These are phyloP conservation scores for Porites divaricata DNA, from an alignment of 92 coral and sea anemone species.

Conservation along the genomic window DNA sequence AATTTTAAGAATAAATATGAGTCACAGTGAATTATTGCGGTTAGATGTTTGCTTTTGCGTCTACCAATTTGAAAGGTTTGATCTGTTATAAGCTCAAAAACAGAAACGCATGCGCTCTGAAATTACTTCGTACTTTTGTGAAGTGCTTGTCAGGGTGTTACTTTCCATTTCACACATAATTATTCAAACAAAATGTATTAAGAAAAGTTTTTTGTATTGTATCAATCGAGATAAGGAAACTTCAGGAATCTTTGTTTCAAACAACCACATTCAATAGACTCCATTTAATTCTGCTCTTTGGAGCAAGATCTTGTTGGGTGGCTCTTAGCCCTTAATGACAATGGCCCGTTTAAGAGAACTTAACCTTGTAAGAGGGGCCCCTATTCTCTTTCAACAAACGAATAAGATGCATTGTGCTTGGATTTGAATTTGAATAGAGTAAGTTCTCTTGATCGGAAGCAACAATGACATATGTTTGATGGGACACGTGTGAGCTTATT, in stretches of 20 bases:
- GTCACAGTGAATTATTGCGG: conserved; percentile 17
- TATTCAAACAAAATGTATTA: conserved; percentile 37
- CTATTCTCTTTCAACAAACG: conserved; percentile 61
- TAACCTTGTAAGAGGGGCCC: conserved; percentile 51
- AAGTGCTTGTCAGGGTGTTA: background rate
- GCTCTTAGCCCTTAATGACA: background rate
- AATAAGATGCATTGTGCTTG: conserved; percentile 73
- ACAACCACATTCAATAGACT: conserved; percentile 21
- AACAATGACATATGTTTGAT: conserved; percentile 57
- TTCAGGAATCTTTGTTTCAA: conserved; percentile 44
- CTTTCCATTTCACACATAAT: conserved; percentile 12
- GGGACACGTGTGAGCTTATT: conserved; percentile 61
- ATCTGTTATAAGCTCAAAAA: background rate
- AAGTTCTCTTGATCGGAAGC: conserved; percentile 58
- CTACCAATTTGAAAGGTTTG: conserved; percentile 29
- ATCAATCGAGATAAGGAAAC: conserved; percentile 41
- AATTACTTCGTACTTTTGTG: background rate
- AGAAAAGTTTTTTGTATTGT: conserved; percentile 16
- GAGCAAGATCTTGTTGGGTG: conserved; percentile 34
- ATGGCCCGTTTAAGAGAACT: conserved; percentile 43
- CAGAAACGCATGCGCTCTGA: conserved; percentile 13
- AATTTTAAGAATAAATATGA: conserved; percentile 3
- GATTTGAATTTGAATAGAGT: conserved; percentile 75
- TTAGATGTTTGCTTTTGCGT: conserved; percentile 36
- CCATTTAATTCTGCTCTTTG: conserved; percentile 23